Conservation (phyloP, 2,113 vertebrate species). For the Ploceus nigricollis region DNA sequence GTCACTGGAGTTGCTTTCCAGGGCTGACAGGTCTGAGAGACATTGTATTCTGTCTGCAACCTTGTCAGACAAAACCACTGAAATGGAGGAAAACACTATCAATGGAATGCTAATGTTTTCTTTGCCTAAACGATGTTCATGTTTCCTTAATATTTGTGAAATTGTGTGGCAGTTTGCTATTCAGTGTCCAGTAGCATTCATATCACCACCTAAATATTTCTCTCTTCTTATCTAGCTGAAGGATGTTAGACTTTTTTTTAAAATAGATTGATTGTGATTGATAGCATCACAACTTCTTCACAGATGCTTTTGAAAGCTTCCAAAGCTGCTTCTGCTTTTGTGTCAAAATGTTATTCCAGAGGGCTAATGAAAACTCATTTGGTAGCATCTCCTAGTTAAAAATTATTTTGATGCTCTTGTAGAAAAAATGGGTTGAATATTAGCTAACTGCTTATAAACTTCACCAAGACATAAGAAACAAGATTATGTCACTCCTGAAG, state of each 20-base stretch:
- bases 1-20: neutral
- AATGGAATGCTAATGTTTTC: constrained; percentile 1
- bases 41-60: neutral
- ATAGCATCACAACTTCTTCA: neutral
- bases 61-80: neutral
- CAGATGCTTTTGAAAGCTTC: neutral
- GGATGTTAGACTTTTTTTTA: neutral
- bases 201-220: neutral
- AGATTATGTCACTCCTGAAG: neutral
- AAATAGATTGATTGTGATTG: neutral
- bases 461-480: neutral
- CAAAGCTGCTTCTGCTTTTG: neutral
- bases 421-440: neutral
- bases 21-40: neutral
- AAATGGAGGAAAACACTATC: neutral
- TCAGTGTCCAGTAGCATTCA: neutral
- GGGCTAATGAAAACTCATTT: neutral
- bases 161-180: neutral
- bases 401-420: neutral
- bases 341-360: neutral
- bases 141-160: neutral
- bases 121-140: neutral
- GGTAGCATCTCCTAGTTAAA: neutral
- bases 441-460: neutral
- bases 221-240: neutral